These are phyloP conservation scores for Ormyrus thymus DNA, from an alignment of 2,888 invertebrate species.

Conservation along the genomic window DNA sequence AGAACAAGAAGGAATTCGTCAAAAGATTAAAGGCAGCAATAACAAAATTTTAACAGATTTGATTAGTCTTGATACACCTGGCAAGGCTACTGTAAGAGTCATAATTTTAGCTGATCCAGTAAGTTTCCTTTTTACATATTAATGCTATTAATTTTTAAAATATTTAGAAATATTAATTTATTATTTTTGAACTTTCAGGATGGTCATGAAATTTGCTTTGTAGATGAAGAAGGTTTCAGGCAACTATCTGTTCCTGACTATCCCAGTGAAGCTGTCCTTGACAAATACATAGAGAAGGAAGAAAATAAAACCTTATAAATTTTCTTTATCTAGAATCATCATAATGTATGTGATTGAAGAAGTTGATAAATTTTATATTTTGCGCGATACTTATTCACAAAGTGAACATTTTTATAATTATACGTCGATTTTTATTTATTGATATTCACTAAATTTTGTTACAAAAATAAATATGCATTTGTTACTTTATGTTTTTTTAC, in stretches of 20 bases:
- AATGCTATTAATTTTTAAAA: constrained; percentile 80
- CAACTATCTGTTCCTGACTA: constrained; percentile 91
- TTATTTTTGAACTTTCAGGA: constrained; percentile 78
- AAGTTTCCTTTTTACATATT: constrained; percentile 84
- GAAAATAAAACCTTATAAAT: constrained; percentile 66
- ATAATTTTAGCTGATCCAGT: constrained; percentile 97
- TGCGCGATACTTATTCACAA: not conserved
- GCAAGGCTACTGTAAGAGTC: constrained; percentile 96
- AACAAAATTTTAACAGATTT: constrained; percentile 91
- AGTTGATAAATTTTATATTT: not conserved
- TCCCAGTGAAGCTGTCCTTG: constrained; percentile 85
- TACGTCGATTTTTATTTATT: not conserved
- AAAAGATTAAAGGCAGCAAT: constrained; percentile 82
- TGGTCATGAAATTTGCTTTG: constrained; percentile 98
- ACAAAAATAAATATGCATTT: constrained; percentile 19
- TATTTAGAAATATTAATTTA: constrained; percentile 10
- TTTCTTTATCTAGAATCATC: not conserved
- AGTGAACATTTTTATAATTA: too few species aligned
- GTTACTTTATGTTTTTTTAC: too few species aligned
- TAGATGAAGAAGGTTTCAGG: constrained; percentile 95
- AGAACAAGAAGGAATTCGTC: constrained; percentile 86
- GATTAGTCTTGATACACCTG: constrained; percentile 96
- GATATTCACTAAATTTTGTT: not conserved
- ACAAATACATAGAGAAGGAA: constrained; percentile 84
- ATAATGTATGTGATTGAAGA: too few species aligned